A percentile compares a stretch with the other conserved stretches of the same genome.
Conservation (phyloP, 2,888 invertebrate species). For the Diplazon laetatorius region DNA sequence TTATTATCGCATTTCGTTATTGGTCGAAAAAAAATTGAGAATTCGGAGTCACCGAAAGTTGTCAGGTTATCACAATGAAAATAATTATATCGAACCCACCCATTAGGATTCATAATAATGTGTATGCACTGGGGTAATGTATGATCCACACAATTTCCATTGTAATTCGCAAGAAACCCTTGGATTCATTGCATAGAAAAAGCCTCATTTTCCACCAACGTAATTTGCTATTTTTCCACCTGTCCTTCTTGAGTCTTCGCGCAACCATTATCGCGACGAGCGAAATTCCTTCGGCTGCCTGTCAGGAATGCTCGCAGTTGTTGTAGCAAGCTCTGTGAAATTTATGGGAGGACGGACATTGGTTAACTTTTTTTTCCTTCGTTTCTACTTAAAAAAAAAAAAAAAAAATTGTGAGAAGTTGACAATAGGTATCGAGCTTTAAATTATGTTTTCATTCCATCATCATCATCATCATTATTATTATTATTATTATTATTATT, state of each 20-base stretch:
- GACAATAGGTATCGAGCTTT: too few relatives aligned
- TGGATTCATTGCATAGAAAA: constrained; percentile 22
- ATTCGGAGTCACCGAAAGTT: too few relatives aligned
- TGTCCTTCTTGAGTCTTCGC: neutral
- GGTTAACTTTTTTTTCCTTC: neutral
- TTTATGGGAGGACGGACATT: constrained; percentile 14
- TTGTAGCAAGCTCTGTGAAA: neutral
- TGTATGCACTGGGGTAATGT: neutral
- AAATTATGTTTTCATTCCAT: too few relatives aligned
- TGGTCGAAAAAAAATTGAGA: too few relatives aligned
- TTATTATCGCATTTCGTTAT: too few relatives aligned
- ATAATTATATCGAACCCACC: too few relatives aligned
- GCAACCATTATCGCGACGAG: constrained; percentile 4
- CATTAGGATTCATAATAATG: too few relatives aligned
- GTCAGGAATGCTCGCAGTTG: neutral
- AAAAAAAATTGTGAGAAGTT: too few relatives aligned
- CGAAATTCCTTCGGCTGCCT: neutral
- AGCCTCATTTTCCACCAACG: constrained; percentile 14
- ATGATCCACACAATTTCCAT: neutral
- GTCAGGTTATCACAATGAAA: too few relatives aligned
- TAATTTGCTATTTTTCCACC: constrained; percentile 5
- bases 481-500: too few relatives aligned
- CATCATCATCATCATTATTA: too few relatives aligned
- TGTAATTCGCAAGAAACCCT: constrained; percentile 1
- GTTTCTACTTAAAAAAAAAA: too few relatives aligned